Evolutionary conservation across 1,140 invertebrate species (phyloP).

Genomic region (Macrosteles quadrilineatus): DNA sequence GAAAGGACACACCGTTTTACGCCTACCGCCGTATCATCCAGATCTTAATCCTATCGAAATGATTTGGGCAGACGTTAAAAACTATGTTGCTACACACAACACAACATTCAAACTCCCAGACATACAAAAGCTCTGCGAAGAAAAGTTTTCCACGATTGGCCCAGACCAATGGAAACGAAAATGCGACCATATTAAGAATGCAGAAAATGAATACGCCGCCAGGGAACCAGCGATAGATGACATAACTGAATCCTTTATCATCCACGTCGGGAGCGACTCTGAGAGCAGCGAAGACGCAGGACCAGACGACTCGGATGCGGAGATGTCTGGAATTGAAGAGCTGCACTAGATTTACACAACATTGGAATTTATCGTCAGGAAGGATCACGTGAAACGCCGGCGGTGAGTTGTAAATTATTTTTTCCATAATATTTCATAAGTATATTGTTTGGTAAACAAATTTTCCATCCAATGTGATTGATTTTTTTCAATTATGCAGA

Average conservation of each 20-base stretch:
- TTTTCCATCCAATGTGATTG: too few species aligned
- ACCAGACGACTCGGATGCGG: too few species aligned
- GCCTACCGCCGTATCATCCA: constrained; percentile 40
- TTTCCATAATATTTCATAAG: too few species aligned
- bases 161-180: constrained; percentile 7
- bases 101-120: constrained; percentile 15
- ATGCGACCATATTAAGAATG: constrained; percentile 11
- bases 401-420: too few species aligned
- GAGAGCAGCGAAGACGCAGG: too few species aligned
- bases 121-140: constrained; percentile 15
- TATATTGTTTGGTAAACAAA: too few species aligned
- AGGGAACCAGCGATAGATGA: background rate
- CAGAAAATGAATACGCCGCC: constrained; percentile 15
- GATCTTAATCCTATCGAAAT: constrained; percentile 43
- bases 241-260: background rate
- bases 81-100: constrained; percentile 26
- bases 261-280: background rate
- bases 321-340: too few species aligned
- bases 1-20: constrained; percentile 33
- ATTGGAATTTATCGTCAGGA: too few species aligned
- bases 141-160: constrained; percentile 12
- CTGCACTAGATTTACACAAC: too few species aligned
- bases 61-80: constrained; percentile 34
- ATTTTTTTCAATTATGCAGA: too few species aligned
- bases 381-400: too few species aligned